Percentiles rank a stretch among this genome's conserved stretches.
Conservation (phyloP, 2,888 invertebrate species). For the Pterostichus madidus region DNA sequence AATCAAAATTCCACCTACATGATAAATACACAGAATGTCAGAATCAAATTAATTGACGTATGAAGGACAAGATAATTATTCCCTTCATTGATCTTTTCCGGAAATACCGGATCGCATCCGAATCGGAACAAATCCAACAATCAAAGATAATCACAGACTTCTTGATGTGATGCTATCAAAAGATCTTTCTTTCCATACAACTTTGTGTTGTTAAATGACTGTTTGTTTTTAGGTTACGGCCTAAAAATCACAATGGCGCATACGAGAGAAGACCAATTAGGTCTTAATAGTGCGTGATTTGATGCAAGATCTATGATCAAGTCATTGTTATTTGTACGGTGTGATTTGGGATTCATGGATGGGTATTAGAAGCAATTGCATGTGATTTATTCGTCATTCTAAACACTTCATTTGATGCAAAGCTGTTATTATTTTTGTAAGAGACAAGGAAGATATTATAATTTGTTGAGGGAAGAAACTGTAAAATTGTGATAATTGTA, state of each 20-base stretch:
- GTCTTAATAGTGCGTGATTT: slow-evolving; percentile 46
- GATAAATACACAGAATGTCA: no score
- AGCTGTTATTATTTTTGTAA: not conserved
- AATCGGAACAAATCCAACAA: slow-evolving; percentile 35
- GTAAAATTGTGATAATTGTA: not conserved
- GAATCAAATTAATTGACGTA: no score
- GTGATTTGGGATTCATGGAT: slow-evolving; percentile 12
- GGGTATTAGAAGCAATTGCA: slow-evolving; percentile 11
- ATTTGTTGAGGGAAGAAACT: not conserved
- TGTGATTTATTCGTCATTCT: not conserved
- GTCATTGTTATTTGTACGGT: slow-evolving; percentile 19
- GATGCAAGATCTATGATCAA: slow-evolving; percentile 20
- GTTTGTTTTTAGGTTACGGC: slow-evolving; percentile 54
- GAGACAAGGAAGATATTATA: not conserved
- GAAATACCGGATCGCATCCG: slow-evolving; percentile 30
- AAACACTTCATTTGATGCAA: slow-evolving; percentile 9
- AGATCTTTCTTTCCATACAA: not conserved
- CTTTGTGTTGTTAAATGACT: slow-evolving; percentile 28
- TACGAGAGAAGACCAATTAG: slow-evolving; percentile 33
- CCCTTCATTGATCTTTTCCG: slow-evolving; percentile 2
- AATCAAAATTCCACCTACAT: no score
- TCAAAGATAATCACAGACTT: slow-evolving; percentile 36
- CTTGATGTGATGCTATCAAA: not conserved
- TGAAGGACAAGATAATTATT: slow-evolving; percentile 22
- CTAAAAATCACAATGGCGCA: slow-evolving; percentile 52